phyloP scores from a whole-genome alignment of 2,888 invertebrate species.

The Lithophane leautieri region DNA sequence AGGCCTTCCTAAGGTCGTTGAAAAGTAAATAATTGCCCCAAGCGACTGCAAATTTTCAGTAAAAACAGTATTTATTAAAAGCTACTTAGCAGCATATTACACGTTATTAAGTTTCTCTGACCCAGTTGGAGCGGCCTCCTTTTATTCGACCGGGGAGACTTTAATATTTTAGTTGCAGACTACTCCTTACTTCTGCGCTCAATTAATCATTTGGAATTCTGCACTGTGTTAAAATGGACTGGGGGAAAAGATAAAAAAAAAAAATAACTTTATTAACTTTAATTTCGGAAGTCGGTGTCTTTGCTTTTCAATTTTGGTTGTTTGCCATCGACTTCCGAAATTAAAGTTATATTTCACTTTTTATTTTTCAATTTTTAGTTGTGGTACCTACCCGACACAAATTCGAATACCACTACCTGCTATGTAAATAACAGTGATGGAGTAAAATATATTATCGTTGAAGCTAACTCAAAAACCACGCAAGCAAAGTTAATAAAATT shows the following conservation, averaged over 20 bases:
- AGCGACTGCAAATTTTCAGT: constrained; percentile 23
- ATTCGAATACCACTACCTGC: too few species aligned
- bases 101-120: constrained; percentile 48
- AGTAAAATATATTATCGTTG: too few species aligned
- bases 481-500: too few species aligned
- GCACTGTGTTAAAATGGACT: constrained; percentile 33
- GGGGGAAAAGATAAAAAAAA: constrained; percentile 6
- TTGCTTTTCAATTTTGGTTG: too few species aligned
- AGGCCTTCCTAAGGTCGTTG: constrained; percentile 5
- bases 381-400: too few species aligned
- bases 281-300: too few species aligned
- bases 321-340: too few species aligned
- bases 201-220: constrained; percentile 45
- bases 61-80: constrained; percentile 49
- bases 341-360: too few species aligned
- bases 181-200: constrained; percentile 37
- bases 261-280: too few species aligned
- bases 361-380: too few species aligned
- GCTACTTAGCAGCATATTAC: constrained; percentile 44
- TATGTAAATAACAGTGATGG: too few species aligned
- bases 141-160: constrained; percentile 33
- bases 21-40: constrained; percentile 12
- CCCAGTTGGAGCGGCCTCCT: constrained; percentile 50
- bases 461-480: too few species aligned
- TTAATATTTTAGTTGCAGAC: constrained; percentile 54